Conservation (phyloP, 2,113 vertebrate genomes). For the Canis aureus region DNA sequence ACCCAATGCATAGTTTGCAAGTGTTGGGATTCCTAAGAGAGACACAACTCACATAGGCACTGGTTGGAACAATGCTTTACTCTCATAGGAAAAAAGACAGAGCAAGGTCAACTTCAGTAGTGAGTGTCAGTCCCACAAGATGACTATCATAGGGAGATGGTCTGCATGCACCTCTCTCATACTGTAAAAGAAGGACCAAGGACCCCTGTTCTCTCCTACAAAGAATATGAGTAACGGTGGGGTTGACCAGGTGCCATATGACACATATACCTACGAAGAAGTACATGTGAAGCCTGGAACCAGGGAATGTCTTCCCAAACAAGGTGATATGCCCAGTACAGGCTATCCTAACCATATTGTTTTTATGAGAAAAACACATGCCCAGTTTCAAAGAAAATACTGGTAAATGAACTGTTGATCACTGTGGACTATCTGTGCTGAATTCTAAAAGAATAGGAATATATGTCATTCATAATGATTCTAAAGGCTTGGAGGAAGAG, state of each 20-base stretch:
- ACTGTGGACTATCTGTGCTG: neutral
- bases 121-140: neutral
- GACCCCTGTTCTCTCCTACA: rapidly evolving
- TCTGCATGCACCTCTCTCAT: neutral
- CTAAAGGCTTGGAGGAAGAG: neutral
- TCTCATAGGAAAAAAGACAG: neutral
- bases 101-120: neutral
- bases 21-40: neutral
- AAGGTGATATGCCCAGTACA: neutral
- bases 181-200: neutral
- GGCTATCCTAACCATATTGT: neutral
- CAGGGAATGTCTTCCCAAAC: neutral
- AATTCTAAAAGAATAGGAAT: conserved; percentile 29
- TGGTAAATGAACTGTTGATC: neutral
- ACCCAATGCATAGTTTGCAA: neutral
- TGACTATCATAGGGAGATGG: neutral
- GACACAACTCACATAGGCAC: neutral
- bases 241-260: neutral
- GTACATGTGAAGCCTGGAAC: neutral
- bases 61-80: neutral
- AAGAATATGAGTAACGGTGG: too few relatives aligned
- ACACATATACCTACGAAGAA: neutral
- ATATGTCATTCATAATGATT: neutral
- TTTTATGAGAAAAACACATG: neutral
- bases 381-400: neutral